Evolutionary conservation across 2,113 vertebrate genomes (phyloP), one percentile per base, ranked within the genome.

Genomic region (Hippocampus abdominalis): DNA sequence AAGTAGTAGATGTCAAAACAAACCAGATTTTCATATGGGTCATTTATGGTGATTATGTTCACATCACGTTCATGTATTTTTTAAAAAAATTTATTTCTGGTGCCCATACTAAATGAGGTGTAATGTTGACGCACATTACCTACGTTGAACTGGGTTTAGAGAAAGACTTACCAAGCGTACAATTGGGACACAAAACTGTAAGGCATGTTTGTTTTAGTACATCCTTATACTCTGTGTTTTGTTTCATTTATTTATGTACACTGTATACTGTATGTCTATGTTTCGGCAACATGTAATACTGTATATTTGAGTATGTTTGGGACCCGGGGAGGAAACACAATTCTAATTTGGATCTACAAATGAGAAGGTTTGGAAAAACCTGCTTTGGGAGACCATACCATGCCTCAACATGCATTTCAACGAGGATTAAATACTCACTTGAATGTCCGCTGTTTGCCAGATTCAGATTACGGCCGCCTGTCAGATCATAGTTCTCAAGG

Each of bases 371-470:
- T 51, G 49, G 7, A 16, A 48, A 48, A 48, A 21, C 18, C 48
- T 49, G 16, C 16, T 20, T 20, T 18, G 48, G 48, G 18, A 10
- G 21, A n/a, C 3, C 2, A 54, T 11, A 5, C 21, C 11, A 3
- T 54, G 9, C 21, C 3, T 10, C n/a, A 23, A 54, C 1, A 68
- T 48, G 49, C 65, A 57, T 51, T 75, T 62, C 64, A 4, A 51
- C 21, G 25, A 0, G n/a, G 27, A 54, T 53, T 18, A 73, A 66
- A 27, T 46, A 71, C 93, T 93, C 88, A 99, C 97, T 91, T 76
- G 95, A 95, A 72, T 98, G 96, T 25, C 96, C 97, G 18, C 95
- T 94, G 75, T 98, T 98, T 75, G 88, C 93, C 70, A 98, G 78
- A n/a, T 89, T 91, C n/a, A 98, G 93, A 40, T 89, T 87, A 53